phyloP scores from a whole-genome alignment of 1,140 invertebrate species.

The Caenorhabditis remanei region DNA sequence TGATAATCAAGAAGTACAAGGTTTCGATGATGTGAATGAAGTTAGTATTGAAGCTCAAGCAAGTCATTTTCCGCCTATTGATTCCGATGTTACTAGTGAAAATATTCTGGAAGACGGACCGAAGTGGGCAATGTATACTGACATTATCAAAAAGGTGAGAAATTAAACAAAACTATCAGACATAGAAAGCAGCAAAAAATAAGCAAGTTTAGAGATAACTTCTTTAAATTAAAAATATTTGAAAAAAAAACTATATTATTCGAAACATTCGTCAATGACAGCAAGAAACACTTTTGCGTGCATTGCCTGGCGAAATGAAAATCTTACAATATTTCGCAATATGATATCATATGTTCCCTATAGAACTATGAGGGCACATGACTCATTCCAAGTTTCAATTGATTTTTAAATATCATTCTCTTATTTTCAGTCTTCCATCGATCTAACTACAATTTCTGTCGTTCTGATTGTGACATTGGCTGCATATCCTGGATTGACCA shows the following conservation, averaged over 20 bases:
- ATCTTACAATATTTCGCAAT: no score
- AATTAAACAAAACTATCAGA: background rate
- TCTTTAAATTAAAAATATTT: no score
- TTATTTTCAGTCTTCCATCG: background rate
- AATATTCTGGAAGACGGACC: background rate
- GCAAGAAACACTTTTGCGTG: no score
- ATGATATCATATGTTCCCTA: no score
- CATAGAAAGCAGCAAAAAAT: no score
- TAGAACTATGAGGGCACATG: no score
- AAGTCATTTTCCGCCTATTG: constrained; percentile 29
- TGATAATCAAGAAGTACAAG: constrained; percentile 37
- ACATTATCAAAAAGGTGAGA: constrained; percentile 26
- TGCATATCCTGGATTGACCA: constrained; percentile 46
- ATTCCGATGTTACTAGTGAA: background rate
- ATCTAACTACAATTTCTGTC: constrained; percentile 38
- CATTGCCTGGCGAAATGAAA: no score
- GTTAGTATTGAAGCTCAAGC: constrained; percentile 33
- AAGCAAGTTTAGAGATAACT: no score
- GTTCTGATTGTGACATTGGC: constrained; percentile 48
- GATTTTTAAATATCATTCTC: no score
- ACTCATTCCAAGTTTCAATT: no score
- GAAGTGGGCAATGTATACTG: constrained; percentile 40
- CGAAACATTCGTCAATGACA: no score
- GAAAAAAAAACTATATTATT: no score
- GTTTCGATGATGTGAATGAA: constrained; percentile 17